phyloP scores from a whole-genome alignment of 2,888 invertebrate species.

The Drosophila atroscutellata region DNA sequence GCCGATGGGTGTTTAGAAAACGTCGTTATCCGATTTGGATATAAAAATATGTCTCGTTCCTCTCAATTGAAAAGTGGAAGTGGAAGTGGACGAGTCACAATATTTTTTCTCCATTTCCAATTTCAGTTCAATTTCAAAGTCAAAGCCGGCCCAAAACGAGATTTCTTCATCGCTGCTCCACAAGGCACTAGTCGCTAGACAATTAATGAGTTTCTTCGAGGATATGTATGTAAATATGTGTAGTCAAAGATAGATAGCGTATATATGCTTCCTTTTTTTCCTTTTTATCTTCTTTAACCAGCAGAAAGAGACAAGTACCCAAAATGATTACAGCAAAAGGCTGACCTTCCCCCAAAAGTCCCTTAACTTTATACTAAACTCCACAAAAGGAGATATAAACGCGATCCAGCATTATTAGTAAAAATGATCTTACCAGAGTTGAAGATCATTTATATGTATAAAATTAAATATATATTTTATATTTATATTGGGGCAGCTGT shows the following conservation, averaged over 20 bases:
- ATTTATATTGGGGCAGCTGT: neutral
- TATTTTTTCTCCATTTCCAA: conserved; percentile 1
- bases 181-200: neutral
- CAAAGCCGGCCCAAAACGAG: neutral
- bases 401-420: neutral
- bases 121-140: conserved; percentile 4
- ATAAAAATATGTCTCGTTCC: conserved; percentile 20
- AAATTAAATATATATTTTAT: neutral
- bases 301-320: neutral
- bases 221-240: neutral
- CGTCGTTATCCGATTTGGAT: conserved; percentile 30
- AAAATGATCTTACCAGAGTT: neutral
- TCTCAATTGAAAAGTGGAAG: conserved; percentile 29
- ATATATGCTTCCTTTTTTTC: neutral
- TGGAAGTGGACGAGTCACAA: conserved; percentile 19
- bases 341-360: neutral
- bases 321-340: neutral
- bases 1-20: conserved; percentile 41
- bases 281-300: neutral
- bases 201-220: neutral
- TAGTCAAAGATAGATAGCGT: neutral
- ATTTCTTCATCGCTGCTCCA: neutral
- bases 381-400: neutral
- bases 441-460: neutral
- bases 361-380: neutral